Base-by-base conservation (phyloP, 2,113 vertebrate species). In the Peromyscus maniculatus region DNA sequence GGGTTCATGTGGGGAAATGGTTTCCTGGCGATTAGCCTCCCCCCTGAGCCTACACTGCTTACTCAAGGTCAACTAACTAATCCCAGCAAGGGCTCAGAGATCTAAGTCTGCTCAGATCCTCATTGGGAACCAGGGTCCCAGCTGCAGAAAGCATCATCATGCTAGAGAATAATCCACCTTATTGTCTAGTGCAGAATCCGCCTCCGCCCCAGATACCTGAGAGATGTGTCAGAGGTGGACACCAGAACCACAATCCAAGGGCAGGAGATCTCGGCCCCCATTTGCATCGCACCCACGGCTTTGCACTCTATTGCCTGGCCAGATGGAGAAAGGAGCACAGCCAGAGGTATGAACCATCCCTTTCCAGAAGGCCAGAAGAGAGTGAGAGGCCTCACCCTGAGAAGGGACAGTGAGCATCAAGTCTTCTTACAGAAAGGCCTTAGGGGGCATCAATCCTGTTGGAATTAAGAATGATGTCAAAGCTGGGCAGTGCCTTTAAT, bases 311-410 rank as follows among this genome's bases (percentile, higher is more conserved):
- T 99, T 17, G 99, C 99, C 52, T 99, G 99, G 99, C 99, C 99
- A 0, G 99, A 99, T 49, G 99, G 99, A 49, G 99, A 99, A 98
- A 97, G 99, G 98, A 99, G 99, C 97, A 99, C 99, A 57, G 99
- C 99, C 91, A 99, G 99, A 97, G 99, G 99, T 99, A 98, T 1
- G 74, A 49, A 0, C 21, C 8, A 3, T 4, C 17, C 49, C 79
- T 62, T 57, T 57, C 16, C 26, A n/a, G 8, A 19, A n/a, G 10
- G 5, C 36, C 12, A 17, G 5, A 79, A 0, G 1, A 4, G 1
- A 19, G 5, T 2, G 6, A 5, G 36, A 36, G 31, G 4, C 1
- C 7, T 36, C 75, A 78, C n/a, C 59, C 55, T 62, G 12, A 8
- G 24, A 67, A 66, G 39, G 33, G 43, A 24, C 39, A 57, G 71